These are phyloP conservation scores for Chironomus riparius DNA, from an alignment of 2,888 invertebrate species.

Conservation along the genomic window DNA sequence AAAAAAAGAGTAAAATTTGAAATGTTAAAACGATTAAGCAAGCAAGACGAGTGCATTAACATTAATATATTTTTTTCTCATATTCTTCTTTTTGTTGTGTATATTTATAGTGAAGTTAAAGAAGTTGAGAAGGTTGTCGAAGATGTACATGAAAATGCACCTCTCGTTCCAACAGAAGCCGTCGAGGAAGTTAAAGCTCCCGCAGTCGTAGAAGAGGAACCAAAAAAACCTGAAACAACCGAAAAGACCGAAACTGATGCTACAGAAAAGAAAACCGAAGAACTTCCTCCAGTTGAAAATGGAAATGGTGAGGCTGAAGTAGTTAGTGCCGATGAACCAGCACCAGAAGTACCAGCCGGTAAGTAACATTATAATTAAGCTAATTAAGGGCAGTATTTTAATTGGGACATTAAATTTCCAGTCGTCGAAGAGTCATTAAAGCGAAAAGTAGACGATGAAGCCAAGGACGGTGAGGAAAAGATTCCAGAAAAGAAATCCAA, in stretches of 20 bases:
- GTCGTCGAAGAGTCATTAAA: not conserved
- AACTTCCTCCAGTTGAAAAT: too few species aligned
- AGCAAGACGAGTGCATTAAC: too few species aligned
- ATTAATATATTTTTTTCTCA: not conserved
- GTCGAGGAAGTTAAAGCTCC: not conserved
- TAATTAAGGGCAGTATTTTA: too few species aligned
- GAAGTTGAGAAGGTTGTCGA: conserved; percentile 8
- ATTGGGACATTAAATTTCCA: not conserved
- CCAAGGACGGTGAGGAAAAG: not conserved
- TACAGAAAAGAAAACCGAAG: not conserved
- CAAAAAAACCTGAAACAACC: not conserved
- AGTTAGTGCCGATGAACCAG: not conserved
- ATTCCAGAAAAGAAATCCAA: conserved; percentile 13
- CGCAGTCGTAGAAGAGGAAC: not conserved
- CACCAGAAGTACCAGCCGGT: not conserved
- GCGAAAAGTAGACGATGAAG: not conserved
- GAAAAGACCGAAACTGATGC: too few species aligned
- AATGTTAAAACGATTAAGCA: too few species aligned
- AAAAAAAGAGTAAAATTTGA: too few species aligned
- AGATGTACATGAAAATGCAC: not conserved
- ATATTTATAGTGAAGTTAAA: conserved; percentile 4
- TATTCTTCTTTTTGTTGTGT: not conserved
- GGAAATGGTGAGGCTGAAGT: not conserved
- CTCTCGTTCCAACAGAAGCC: not conserved
- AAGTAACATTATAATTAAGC: not conserved